Evolutionary conservation across 1,140 invertebrate genomes (phyloP), one percentile per base, ranked within the genome.

Genomic region (Diabrotica virgifera): DNA sequence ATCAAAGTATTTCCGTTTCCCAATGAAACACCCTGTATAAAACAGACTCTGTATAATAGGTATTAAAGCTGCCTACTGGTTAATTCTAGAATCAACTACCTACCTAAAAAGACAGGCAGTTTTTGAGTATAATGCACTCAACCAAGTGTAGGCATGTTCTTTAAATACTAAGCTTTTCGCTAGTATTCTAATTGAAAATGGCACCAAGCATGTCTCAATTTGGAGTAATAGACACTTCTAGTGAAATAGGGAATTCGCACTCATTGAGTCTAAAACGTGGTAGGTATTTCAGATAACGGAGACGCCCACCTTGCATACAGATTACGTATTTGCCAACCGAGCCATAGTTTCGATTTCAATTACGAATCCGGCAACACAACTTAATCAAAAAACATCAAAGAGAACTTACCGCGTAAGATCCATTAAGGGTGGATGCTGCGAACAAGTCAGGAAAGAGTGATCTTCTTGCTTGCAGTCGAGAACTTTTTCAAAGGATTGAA

Each of bases 341-440:
- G 57, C 67, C 70, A 71, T 71, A 71, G 70, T 65, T 71, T 71
- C 70, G 52, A 65, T 71, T 71, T 71, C 70, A 71, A 71, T 71
- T 71, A 71, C 70, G 69, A 46, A 60, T 62, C 64, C 62, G 70
- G 64, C 59, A 59, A 64, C 63, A 65, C 70, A 64, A 66, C 67
- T 71, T 69, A 69, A 71, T 71, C 70, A 71, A 71, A 71, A 71
- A 71, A 71, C 70, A 71, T 71, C 70, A 71, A 71, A 71, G 70
- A 55, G 69, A 68, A 69, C 8, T 46, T 4, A 46, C 8, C 40
- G 40, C 8, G n/a, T n/a, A 46, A 46, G 40, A 10, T 46, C n/a
- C 40, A 46, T 46, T 46, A n/a, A 46, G 40, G 40, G 40, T 24
- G 4, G 40, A 10, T 46, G n/a, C 5, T 10, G 40, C n/a, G 2